These are phyloP conservation scores for Cygnus buccinator DNA, from an alignment of 2,113 vertebrate species.

Conservation along the genomic window DNA sequence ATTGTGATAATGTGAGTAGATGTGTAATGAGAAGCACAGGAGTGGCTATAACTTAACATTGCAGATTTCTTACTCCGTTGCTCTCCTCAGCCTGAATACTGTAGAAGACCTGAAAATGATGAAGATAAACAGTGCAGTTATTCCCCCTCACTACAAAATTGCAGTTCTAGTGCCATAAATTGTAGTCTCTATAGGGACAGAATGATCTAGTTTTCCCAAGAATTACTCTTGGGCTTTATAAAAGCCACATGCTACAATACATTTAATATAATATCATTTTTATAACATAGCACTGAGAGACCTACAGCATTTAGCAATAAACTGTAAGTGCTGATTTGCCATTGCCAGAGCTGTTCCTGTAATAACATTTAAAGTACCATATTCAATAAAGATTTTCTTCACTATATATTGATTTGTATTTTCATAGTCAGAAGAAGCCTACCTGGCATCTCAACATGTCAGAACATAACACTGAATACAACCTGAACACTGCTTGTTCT, in stretches of 20 bases:
- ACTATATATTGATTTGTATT: background rate
- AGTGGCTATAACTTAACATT: background rate
- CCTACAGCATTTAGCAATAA: slow-evolving; percentile 20
- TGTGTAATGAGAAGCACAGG: background rate
- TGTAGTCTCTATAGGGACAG: background rate
- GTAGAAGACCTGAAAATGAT: background rate
- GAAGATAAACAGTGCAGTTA: background rate
- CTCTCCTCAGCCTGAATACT: background rate
- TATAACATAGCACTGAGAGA: background rate
- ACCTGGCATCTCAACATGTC: background rate
- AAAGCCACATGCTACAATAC: background rate
- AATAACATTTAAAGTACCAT: background rate
- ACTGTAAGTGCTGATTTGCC: background rate
- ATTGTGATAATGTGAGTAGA: background rate
- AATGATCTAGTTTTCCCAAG: background rate
- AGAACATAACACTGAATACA: background rate
- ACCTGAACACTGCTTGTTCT: background rate
- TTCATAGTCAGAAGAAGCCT: background rate
- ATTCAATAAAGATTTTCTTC: background rate
- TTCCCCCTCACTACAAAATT: background rate
- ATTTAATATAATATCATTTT: slow-evolving; percentile 16
- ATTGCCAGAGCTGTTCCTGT: background rate
- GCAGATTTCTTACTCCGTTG: background rate
- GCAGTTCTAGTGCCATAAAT: background rate
- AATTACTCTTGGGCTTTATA: slow-evolving; percentile 17